Evolutionary conservation across 2,113 vertebrate species (phyloP), one percentile per base, ranked within the genome.

Genomic region (Oryzias javanicus): DNA sequence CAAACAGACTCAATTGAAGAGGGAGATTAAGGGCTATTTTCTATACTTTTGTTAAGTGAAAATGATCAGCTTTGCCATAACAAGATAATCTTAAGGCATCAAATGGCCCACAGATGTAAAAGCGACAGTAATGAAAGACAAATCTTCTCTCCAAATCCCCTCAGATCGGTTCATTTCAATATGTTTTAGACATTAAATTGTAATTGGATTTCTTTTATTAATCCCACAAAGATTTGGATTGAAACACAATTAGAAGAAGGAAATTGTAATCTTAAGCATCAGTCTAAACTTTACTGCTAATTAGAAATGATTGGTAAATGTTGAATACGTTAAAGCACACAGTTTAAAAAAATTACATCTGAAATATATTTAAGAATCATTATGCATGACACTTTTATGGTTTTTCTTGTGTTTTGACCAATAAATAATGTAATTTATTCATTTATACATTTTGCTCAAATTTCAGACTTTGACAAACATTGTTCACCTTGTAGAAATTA

Each of bases 41-140:
- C 86, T 59, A 87, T 82, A 68, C 72, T 84, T 81, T 65, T 82
- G 67, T 72, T 68, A 35, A 44, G 74, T 85, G 81, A 83, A 84
- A 83, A 85, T 66, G 84, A 91, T 87, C 76, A 85, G 80, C 72
- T 78, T 76, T 77, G 76, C 71, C 72, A 78, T 86, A 79, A 84
- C 49, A 22, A 3, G 47, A 14, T 55, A 52, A 59, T 53, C 20
- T 60, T 0, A 24, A 24, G 75, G 75, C 80, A 68, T 78, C 73
- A 86, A 89, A 87, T 79, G 80, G 74, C 73, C 66, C 85, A 76
- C 81, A 89, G 80, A 86, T 83, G 81, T 74, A 81, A 82, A 81
- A 79, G 80, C 78, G 42, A 76, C 55, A 78, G 52, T 58, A 67
- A 45, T 18, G n/a, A 64, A 19, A 69, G 60, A 78, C 69, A 77